Evolutionary conservation across 2,113 vertebrate genomes (phyloP).

Genomic region (Chroicocephalus ridibundus): DNA sequence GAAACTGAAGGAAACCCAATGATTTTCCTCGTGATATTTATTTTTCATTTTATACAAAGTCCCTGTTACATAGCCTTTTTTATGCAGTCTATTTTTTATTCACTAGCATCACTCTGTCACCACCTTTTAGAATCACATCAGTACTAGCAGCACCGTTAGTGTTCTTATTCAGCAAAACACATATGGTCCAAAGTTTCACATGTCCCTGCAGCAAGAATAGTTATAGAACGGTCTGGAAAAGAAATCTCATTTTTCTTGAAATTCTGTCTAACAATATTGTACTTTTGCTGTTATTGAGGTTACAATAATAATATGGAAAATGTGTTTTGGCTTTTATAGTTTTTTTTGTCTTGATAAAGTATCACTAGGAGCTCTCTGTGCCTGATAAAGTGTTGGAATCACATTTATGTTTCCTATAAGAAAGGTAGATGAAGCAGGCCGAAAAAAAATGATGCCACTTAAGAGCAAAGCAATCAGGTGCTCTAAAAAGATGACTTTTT

Average conservation of each 20-base stretch:
- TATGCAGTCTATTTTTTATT: not conserved
- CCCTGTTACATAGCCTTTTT: not conserved
- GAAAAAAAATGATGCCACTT: not conserved
- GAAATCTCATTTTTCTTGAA: not conserved
- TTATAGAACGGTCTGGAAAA: not conserved
- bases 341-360: constrained; percentile 22
- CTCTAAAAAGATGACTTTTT: constrained; percentile 28
- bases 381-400: constrained; percentile 8
- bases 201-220: not conserved
- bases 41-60: not conserved
- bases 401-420: constrained; percentile 49
- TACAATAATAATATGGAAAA: constrained; percentile 39
- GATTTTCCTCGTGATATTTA: not conserved
- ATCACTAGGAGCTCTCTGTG: constrained; percentile 11
- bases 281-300: constrained; percentile 16
- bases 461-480: constrained; percentile 31
- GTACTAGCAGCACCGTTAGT: not conserved
- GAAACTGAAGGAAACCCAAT: not conserved
- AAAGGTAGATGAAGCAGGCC: constrained; percentile 48
- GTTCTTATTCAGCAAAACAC: constrained; percentile 10
- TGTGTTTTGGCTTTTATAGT: constrained; percentile 30
- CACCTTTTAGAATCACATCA: not conserved
- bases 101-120: not conserved
- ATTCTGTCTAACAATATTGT: not conserved
- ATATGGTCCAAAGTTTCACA: not conserved